Conservation (phyloP, 2,797 vertebrate genomes). For the Eulemur mongoz region DNA sequence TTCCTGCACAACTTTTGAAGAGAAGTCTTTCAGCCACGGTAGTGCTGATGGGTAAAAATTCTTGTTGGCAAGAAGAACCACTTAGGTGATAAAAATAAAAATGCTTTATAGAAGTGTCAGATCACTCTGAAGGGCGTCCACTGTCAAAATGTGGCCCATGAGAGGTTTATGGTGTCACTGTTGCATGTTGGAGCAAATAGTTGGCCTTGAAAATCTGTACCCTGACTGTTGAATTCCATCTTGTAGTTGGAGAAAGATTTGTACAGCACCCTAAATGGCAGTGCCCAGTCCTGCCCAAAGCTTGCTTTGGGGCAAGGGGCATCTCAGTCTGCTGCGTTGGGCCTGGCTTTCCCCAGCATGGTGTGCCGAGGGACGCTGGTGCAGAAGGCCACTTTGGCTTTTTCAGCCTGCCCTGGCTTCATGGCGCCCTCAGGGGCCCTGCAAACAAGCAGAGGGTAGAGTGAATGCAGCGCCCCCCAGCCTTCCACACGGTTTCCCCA, state of each 20-base stretch:
- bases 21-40: not conserved
- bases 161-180: not conserved
- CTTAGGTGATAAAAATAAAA: not conserved
- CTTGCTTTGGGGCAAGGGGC: not conserved
- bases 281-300: not conserved
- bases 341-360: conserved; percentile 51
- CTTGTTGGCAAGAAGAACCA: not conserved
- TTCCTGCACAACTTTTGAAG: not conserved
- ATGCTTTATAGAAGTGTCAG: not conserved
- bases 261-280: not conserved
- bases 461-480: not conserved
- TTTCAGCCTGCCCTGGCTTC: conserved; percentile 68
- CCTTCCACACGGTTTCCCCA: rapidly evolving
- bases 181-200: not conserved
- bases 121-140: not conserved
- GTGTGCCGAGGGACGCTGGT: conserved; percentile 45
- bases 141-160: not conserved
- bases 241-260: not conserved
- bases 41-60: not conserved
- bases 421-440: conserved; percentile 81
- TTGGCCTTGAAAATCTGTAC: not conserved
- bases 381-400: conserved; percentile 74
- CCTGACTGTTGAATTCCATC: not conserved
- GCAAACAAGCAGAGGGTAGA: conserved; percentile 50
- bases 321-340: conserved; percentile 62